These are phyloP conservation scores for Rhizoglyphus robini DNA, from an alignment of 1,140 invertebrate species.

Conservation along the genomic window DNA sequence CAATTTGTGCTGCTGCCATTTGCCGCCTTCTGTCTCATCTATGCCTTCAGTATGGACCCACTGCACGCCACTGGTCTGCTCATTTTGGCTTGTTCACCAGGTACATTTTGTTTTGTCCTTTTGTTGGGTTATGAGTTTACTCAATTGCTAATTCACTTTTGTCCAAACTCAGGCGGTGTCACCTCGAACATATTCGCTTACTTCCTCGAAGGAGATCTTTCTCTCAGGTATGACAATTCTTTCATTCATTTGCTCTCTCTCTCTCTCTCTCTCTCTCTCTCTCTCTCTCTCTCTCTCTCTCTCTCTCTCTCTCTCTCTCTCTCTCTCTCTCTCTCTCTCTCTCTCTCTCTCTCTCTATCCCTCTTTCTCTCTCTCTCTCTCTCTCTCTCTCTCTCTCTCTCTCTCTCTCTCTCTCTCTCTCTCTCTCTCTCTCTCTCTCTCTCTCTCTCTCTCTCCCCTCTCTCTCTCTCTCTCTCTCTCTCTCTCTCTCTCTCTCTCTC, in stretches of 20 bases:
- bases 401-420: too few relatives aligned
- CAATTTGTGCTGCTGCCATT: constrained; percentile 37
- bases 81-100: constrained; percentile 33
- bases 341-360: too few relatives aligned
- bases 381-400: too few relatives aligned
- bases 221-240: constrained; percentile 32
- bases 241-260: too few relatives aligned
- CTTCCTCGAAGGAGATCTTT: constrained; percentile 35
- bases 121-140: not conserved
- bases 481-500: too few relatives aligned
- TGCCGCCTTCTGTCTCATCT: constrained; percentile 30
- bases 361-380: too few relatives aligned
- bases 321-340: not conserved
- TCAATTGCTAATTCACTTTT: not conserved
- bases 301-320: too few relatives aligned
- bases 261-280: too few relatives aligned
- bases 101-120: not conserved
- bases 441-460: too few relatives aligned
- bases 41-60: constrained; percentile 22
- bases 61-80: constrained; percentile 29
- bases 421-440: too few relatives aligned
- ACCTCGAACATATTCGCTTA: constrained; percentile 37
- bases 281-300: too few relatives aligned
- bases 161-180: constrained; percentile 29
- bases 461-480: too few relatives aligned